Base-by-base conservation (phyloP, 2,888 invertebrate species). In the Acheta domesticus region DNA sequence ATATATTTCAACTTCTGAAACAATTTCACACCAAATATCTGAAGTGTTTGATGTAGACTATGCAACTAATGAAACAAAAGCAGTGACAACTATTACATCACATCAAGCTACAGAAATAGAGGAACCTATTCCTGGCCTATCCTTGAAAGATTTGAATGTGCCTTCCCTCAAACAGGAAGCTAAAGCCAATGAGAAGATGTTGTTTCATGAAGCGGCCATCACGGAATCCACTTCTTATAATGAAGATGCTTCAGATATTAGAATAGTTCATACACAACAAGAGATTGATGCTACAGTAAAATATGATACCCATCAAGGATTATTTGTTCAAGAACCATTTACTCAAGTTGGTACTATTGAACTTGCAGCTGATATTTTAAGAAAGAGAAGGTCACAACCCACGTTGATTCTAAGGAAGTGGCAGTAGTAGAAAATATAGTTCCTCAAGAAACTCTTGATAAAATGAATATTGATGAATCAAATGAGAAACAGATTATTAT, bases 271-370 rank as follows among this genome's bases (percentile, higher is more conserved):
- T 12, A 14, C 20, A 48, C 75, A 75, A 62, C 74, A 75, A 12
- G 74, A 50, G 73, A 74, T 20, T 49, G 62, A 80, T 49, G 79
- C 78, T 50, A 49, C 78, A 50, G 21, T 79, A 80, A 81, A 80
- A 62, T 73, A 73, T 49, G 76, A 78, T 19, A 21, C 78, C 20
- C 62, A 48, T 48, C n/a, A 77, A 49, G 77, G 77, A 73, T 76
- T 77, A 49, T n/a, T 78, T 20, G 73, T 77, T 20, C 48, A 79
- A 20, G 75, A 85, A 77, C 86, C 86, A n/a, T 73, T 50, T 11
- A 77, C 81, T 74, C 23, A 23, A 23, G 2, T 2, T 23, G 79
- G 12, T 16, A 36, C 36, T 5, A 1, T 36, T 36, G 36, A 36
- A 36, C 36, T 36, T 36, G 36, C 36, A 36, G 36, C 5, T 8